These are phyloP conservation scores for Polyodon spathula DNA, from an alignment of 2,113 vertebrate species.

Conservation along the genomic window DNA sequence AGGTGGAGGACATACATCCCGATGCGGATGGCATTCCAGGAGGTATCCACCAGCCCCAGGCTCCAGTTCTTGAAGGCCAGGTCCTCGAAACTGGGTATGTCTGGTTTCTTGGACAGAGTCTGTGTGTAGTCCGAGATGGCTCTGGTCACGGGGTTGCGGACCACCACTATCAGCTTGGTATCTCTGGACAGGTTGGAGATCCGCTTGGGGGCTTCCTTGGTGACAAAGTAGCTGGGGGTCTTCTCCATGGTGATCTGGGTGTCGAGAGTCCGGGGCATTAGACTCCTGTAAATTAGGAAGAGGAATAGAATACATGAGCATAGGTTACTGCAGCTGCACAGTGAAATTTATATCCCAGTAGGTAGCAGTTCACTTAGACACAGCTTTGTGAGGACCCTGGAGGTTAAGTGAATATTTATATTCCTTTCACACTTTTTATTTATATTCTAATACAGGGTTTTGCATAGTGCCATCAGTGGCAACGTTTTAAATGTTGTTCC, in stretches of 20 bases:
- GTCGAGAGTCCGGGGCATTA: constrained; percentile 61
- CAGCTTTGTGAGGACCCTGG: too few relatives aligned
- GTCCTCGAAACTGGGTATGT: constrained; percentile 67
- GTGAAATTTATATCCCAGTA: too few relatives aligned
- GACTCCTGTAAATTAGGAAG: constrained; percentile 43
- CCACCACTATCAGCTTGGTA: constrained; percentile 66
- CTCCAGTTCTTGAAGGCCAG: constrained; percentile 65
- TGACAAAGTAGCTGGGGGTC: constrained; percentile 69
- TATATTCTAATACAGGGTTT: too few relatives aligned
- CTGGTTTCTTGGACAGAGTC: constrained; percentile 63
- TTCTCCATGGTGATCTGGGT: constrained; percentile 65
- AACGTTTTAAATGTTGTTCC: too few relatives aligned
- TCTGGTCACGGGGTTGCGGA: too few relatives aligned
- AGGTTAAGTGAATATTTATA: too few relatives aligned
- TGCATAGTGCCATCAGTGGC: too few relatives aligned
- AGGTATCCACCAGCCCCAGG: constrained; percentile 61
- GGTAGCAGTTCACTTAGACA: too few relatives aligned
- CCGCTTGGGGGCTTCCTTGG: constrained; percentile 53
- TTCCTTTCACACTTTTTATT: too few relatives aligned
- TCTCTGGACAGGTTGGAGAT: constrained; percentile 63
- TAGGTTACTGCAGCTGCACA: too few relatives aligned
- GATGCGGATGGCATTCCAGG: constrained; percentile 68
- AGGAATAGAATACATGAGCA: constrained; percentile 4
- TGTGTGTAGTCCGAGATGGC: too few relatives aligned
- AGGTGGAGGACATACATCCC: constrained; percentile 63